A percentile compares a stretch with the other conserved stretches of the same genome.
Evolutionary conservation across 2,888 invertebrate species (phyloP).

Genomic region (Sphinx pinastri): DNA sequence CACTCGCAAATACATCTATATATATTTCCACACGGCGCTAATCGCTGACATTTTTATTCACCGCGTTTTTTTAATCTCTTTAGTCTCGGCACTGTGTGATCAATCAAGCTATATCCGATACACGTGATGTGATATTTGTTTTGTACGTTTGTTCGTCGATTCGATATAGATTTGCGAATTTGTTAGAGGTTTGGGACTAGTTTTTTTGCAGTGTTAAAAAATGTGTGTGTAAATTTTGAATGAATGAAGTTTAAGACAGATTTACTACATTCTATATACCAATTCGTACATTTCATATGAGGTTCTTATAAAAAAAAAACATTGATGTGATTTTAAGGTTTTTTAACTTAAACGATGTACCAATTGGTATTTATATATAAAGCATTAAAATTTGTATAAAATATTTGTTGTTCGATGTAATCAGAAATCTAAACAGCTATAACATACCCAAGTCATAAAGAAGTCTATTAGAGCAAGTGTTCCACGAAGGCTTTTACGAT

Average conservation of each 20-base stretch:
- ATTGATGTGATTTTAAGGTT: too few species aligned
- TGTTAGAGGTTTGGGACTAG: background rate
- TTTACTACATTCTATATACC: too few species aligned
- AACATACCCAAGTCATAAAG: too few species aligned
- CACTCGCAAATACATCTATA: background rate
- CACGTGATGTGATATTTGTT: conserved; percentile 1
- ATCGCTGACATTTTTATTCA: conserved; percentile 18
- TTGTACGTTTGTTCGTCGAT: background rate
- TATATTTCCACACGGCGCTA: conserved; percentile 12
- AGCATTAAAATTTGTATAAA: too few species aligned
- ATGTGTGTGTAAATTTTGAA: too few species aligned
- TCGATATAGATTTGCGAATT: conserved; percentile 19
- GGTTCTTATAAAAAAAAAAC: too few species aligned
- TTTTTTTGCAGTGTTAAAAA: background rate
- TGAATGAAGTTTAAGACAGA: too few species aligned
- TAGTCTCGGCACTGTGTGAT: conserved; percentile 17
- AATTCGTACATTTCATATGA: too few species aligned
- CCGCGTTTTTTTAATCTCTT: background rate
- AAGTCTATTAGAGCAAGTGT: background rate
- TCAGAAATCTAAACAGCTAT: too few species aligned
- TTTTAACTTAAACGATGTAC: too few species aligned
- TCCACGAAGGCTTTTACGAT: background rate
- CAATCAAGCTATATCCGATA: conserved; percentile 15
- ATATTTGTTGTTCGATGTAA: too few species aligned
- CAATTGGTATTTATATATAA: too few species aligned